A percentile compares a stretch with the other conserved stretches of the same genome.
Evolutionary conservation across 2,888 invertebrate species (phyloP).

Genomic region (Tenthredo distinguenda): DNA sequence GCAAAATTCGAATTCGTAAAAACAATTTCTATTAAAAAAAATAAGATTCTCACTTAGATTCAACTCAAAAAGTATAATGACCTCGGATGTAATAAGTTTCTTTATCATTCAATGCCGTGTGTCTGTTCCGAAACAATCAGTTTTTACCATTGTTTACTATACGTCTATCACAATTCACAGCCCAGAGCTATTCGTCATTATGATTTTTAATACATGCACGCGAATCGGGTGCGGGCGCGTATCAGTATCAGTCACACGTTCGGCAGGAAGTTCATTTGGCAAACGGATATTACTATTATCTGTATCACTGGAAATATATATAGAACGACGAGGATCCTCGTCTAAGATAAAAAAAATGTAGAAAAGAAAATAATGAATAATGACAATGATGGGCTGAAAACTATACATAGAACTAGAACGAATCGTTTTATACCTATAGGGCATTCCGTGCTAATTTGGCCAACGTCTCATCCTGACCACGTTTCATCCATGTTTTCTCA

Average conservation of each 20-base stretch:
- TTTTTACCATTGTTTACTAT: background rate
- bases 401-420: background rate
- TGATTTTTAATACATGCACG: background rate
- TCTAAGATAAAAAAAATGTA: background rate
- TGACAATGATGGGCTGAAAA: background rate
- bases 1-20: no score
- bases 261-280: conserved; percentile 50
- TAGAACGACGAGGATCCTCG: background rate
- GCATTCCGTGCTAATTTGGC: background rate
- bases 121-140: background rate
- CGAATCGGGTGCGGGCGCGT: background rate
- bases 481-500: no score
- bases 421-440: background rate
- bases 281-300: conserved; percentile 48
- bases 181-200: background rate
- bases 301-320: background rate
- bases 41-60: no score
- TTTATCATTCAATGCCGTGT: background rate
- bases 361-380: background rate
- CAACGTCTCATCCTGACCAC: no score
- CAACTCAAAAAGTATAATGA: no score
- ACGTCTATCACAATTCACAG: background rate
- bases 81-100: background rate
- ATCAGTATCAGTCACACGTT: conserved; percentile 28
- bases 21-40: background rate